Percentiles rank a stretch among this genome's conserved stretches.
Conservation (phyloP, 1,140 invertebrate species). For the Arctopsyche grandis region DNA sequence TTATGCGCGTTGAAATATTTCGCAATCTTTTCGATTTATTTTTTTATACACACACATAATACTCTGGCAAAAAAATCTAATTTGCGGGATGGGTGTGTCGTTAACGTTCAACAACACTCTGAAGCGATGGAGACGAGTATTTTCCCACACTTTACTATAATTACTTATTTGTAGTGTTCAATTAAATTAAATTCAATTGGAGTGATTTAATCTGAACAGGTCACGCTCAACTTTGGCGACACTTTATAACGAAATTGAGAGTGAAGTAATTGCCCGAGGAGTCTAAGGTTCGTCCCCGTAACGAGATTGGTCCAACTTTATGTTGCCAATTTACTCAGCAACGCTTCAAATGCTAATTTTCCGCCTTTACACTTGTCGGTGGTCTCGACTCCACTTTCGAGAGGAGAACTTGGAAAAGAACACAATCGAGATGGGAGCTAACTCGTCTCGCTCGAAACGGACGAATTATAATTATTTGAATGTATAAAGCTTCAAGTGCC, state of each 20-base stretch:
- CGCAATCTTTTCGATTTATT: too few species aligned
- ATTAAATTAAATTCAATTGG: background rate
- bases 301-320: conserved; percentile 30
- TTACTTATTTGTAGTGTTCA: too few species aligned
- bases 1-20: too few species aligned
- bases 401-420: background rate
- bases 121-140: background rate
- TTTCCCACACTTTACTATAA: background rate
- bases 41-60: too few species aligned
- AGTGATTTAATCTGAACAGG: background rate
- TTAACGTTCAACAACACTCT: background rate
- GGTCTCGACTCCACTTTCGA: background rate
- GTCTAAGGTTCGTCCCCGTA: background rate
- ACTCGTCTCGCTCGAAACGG: background rate
- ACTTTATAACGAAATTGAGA: background rate
- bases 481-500: too few species aligned
- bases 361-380: conserved; percentile 12
- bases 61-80: too few species aligned
- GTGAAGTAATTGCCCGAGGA: conserved; percentile 5
- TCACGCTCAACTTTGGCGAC: background rate
- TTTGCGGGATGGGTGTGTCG: too few species aligned
- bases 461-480: too few species aligned
- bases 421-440: background rate
- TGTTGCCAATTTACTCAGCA: conserved; percentile 10
- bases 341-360: conserved; percentile 34